These are phyloP conservation scores for Clavelina lepadiformis DNA, from an alignment of 23 tunicate species.

Conservation along the genomic window DNA sequence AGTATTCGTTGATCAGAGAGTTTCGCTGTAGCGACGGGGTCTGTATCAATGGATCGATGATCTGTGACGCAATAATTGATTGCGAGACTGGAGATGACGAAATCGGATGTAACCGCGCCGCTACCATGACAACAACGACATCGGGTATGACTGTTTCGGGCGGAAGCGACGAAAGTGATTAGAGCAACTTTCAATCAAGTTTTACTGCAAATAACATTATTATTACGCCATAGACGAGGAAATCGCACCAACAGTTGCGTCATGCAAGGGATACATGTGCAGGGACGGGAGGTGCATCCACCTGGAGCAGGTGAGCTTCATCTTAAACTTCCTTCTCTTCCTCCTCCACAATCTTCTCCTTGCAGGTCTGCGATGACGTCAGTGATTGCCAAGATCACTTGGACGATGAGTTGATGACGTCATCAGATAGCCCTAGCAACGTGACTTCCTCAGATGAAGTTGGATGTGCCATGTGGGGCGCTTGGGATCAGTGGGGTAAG, in stretches of 20 bases:
- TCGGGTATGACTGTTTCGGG: too few relatives aligned
- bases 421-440: not conserved
- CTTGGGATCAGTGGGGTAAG: slow-evolving; percentile 57
- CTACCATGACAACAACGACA: not conserved
- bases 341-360: not conserved
- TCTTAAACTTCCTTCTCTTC: not conserved
- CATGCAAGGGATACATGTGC: slow-evolving; percentile 33
- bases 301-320: slow-evolving; percentile 29
- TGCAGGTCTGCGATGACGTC: slow-evolving; percentile 48
- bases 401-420: not conserved
- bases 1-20: slow-evolving; percentile 12
- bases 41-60: slow-evolving; percentile 49
- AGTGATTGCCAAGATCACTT: slow-evolving; percentile 44
- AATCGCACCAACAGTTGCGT: not conserved
- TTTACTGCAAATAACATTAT: too few relatives aligned
- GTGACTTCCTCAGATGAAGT: slow-evolving; percentile 47
- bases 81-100: slow-evolving; percentile 63
- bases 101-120: slow-evolving; percentile 15
- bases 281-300: slow-evolving; percentile 40
- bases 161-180: too few relatives aligned
- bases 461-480: slow-evolving; percentile 47
- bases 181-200: too few relatives aligned
- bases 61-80: slow-evolving; percentile 60
- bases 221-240: too few relatives aligned
- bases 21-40: slow-evolving; percentile 47